Conservation (phyloP, 1,140 invertebrate genomes). For the Drosophila miranda region DNA sequence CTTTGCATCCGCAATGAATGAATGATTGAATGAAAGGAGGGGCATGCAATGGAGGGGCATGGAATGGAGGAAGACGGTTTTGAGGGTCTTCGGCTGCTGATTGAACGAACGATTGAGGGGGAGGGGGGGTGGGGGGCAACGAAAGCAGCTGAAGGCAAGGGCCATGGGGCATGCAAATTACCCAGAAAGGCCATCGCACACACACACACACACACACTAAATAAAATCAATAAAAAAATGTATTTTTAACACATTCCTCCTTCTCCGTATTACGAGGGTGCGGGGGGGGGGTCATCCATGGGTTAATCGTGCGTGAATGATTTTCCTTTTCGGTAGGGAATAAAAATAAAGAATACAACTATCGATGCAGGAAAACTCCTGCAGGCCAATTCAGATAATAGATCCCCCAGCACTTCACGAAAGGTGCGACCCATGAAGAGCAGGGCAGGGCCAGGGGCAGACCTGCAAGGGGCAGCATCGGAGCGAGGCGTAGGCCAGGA, state of each 20-base stretch:
- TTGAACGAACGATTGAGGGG: conserved; percentile 1
- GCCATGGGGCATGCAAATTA: conserved; percentile 34
- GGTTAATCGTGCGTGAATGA: conserved; percentile 38
- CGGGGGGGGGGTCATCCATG: conserved; percentile 2
- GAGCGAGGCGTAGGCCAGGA: no score
- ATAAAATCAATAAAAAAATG: conserved; percentile 41
- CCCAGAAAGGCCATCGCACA: conserved; percentile 43
- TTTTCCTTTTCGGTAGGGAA: no score
- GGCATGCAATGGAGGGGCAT: not conserved
- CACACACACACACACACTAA: conserved; percentile 1
- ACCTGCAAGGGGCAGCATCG: no score
- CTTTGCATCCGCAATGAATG: conserved; percentile 51
- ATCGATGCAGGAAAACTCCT: no score
- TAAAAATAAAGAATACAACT: no score
- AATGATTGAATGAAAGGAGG: not conserved
- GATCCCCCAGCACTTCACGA: no score
- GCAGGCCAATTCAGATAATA: no score
- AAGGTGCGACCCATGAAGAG: no score
- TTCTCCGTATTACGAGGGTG: not conserved
- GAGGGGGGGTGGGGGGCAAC: no score
- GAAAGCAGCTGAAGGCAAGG: conserved; percentile 30
- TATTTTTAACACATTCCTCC: conserved; percentile 38
- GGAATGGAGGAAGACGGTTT: no score
- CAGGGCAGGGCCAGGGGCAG: no score
- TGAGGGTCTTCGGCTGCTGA: no score